Percentiles rank a stretch among this genome's conserved stretches.
Evolutionary conservation across 2,797 vertebrate genomes (phyloP).

Genomic region (Cossypha heuglini): DNA sequence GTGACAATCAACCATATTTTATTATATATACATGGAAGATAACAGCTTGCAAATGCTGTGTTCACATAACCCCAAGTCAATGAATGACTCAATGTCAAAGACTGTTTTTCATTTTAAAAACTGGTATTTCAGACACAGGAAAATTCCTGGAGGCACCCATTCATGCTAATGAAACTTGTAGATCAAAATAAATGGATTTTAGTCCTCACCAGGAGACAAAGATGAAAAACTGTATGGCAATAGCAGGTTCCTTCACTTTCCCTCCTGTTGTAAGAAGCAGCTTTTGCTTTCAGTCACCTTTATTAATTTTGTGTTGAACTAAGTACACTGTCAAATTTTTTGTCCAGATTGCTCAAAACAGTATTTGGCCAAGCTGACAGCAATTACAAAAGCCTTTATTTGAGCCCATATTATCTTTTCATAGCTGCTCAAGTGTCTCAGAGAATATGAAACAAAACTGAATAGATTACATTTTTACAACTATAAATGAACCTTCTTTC

Average conservation of each 20-base stretch:
- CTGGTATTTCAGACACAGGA: background rate
- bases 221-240: background rate
- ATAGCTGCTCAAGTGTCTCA: constrained; percentile 3
- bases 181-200: background rate
- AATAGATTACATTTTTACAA: constrained; percentile 21
- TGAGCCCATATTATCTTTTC: constrained; percentile 41
- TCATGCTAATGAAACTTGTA: constrained; percentile 2
- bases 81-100: background rate
- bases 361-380: constrained; percentile 41
- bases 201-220: background rate
- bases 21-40: background rate
- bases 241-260: background rate
- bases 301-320: constrained; percentile 7
- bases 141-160: background rate
- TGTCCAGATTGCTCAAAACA: constrained; percentile 1
- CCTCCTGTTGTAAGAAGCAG: background rate
- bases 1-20: background rate
- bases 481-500: constrained; percentile 32
- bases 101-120: background rate
- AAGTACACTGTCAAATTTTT: constrained; percentile 10
- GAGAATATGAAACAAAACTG: constrained; percentile 29
- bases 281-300: background rate
- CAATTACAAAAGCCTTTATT: constrained; percentile 28
- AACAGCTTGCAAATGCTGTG: background rate
- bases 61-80: background rate